A percentile compares a stretch with the other conserved stretches of the same genome.
Evolutionary conservation across 2,888 invertebrate genomes (phyloP).

Genomic region (Drosophila rubida): DNA sequence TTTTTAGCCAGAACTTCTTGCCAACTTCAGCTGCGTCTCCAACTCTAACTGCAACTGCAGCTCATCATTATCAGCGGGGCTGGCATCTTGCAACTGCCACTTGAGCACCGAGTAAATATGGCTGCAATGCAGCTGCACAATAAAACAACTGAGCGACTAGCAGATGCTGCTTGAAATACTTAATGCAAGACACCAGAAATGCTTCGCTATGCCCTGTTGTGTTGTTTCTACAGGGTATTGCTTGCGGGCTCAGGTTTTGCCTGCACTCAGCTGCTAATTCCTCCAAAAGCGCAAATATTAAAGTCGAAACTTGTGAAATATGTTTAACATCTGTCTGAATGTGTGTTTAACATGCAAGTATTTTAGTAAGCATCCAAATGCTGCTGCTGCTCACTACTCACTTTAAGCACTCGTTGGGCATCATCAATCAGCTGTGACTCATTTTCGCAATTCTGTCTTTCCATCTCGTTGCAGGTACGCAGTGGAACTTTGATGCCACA

Average conservation of each 20-base stretch:
- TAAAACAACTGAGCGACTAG: background rate
- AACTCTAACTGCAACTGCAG: background rate
- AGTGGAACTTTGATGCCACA: background rate
- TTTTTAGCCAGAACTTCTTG: slow-evolving; percentile 26
- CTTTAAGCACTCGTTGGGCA: background rate
- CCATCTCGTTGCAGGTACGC: slow-evolving; percentile 44
- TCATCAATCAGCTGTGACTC: slow-evolving; percentile 16
- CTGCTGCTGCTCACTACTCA: too few relatives aligned
- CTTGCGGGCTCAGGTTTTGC: background rate
- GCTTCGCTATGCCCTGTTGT: background rate
- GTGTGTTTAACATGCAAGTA: too few relatives aligned
- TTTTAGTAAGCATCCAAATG: too few relatives aligned
- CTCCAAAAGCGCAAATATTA: background rate
- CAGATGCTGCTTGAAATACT: too few relatives aligned
- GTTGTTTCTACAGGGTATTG: background rate
- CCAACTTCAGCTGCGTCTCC: background rate
- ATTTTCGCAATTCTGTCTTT: background rate
- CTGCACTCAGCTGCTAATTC: background rate
- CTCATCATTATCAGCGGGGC: background rate
- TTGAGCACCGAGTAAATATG: slow-evolving; percentile 32
- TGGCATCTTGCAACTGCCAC: slow-evolving; percentile 18
- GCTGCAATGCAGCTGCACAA: background rate
- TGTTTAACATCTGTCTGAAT: too few relatives aligned
- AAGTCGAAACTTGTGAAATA: too few relatives aligned
- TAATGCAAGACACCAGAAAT: too few relatives aligned